Percentiles rank a stretch among this genome's conserved stretches.
Evolutionary conservation across 2,888 invertebrate species (phyloP).

Genomic region (Agriopis aurantiaria): DNA sequence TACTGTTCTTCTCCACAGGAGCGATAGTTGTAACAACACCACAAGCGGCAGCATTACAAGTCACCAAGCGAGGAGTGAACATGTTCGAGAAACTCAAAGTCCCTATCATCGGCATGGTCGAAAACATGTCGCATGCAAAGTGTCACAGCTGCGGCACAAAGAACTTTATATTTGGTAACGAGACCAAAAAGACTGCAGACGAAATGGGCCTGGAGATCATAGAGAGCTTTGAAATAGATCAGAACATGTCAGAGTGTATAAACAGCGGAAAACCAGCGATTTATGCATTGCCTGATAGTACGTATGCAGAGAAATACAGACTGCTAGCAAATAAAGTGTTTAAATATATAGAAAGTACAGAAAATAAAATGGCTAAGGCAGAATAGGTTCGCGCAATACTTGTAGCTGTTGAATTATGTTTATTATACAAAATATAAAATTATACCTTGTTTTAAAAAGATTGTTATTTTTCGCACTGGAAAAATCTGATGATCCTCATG

Average conservation of each 20-base stretch:
- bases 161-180: slow-evolving; percentile 91
- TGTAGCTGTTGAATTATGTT: slow-evolving; percentile 62
- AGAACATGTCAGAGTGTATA: slow-evolving; percentile 89
- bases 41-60: slow-evolving; percentile 94
- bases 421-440: slow-evolving; percentile 62
- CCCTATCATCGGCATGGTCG: slow-evolving; percentile 94
- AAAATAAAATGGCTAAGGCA: slow-evolving; percentile 62
- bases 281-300: slow-evolving; percentile 87
- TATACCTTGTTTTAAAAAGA: slow-evolving; percentile 13
- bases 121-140: slow-evolving; percentile 94
- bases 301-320: slow-evolving; percentile 79
- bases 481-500: too few species aligned
- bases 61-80: slow-evolving; percentile 93
- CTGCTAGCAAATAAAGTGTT: slow-evolving; percentile 78
- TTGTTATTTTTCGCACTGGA: background rate
- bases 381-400: slow-evolving; percentile 55
- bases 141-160: slow-evolving; percentile 92
- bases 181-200: slow-evolving; percentile 86
- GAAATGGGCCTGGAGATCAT: slow-evolving; percentile 89
- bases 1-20: slow-evolving; percentile 77
- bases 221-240: slow-evolving; percentile 91
- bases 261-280: slow-evolving; percentile 93
- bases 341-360: slow-evolving; percentile 75
- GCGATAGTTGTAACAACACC: slow-evolving; percentile 97
- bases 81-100: slow-evolving; percentile 95